Evolutionary conservation across 2,113 vertebrate species (phyloP), one percentile per base, ranked within the genome.

Genomic region (Ophthalmolycus amberensis): DNA sequence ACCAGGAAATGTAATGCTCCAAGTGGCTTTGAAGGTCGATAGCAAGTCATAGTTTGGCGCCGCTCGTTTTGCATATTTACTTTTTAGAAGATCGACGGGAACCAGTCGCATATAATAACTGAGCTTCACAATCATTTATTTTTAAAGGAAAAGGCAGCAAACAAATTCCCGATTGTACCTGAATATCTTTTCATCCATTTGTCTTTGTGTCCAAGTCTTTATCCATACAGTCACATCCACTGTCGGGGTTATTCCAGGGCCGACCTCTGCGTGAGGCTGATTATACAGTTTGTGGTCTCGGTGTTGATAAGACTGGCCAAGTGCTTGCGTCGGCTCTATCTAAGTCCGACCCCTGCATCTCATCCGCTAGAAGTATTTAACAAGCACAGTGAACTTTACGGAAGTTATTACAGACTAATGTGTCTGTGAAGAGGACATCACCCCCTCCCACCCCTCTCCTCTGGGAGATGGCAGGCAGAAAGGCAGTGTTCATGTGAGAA

Each of bases 401-500:
- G 87, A 92, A 93, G 90, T 95, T 93, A 91, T 94, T 89, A 89
- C 87, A 86, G 86, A 85, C 92, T 92, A 92, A 85, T 85, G 89
- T 84, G 71, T 88, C 85, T 77, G 88, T 67, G 18, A 75, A 74
- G 88, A 89, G 79, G 90, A 87, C 85, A 77, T 84, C 85, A 48
- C 87, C 46, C 15, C 16, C 5, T 9, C 9, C 88, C 90, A 84
- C 88, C 86, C 64, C 69, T 75, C 85, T 92, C 93, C 93, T 32
- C 29, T 86, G 92, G 92, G 92, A 92, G 87, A 87, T 52, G 73
- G 76, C 75, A 78, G 86, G 85, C 89, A 88, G 82, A 69, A 85
- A 94, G 90, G 90, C 91, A 89, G 89, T 93, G 93, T 90, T 95
- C 93, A 93, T 95, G 91, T 94, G 93, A 94, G 94, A 94, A 95